Percentiles rank a stretch among this genome's conserved stretches.
phyloP scores from a whole-genome alignment of 37 sponge, comb jelly and placozoan genomes.

The Oscarella lobularis region DNA sequence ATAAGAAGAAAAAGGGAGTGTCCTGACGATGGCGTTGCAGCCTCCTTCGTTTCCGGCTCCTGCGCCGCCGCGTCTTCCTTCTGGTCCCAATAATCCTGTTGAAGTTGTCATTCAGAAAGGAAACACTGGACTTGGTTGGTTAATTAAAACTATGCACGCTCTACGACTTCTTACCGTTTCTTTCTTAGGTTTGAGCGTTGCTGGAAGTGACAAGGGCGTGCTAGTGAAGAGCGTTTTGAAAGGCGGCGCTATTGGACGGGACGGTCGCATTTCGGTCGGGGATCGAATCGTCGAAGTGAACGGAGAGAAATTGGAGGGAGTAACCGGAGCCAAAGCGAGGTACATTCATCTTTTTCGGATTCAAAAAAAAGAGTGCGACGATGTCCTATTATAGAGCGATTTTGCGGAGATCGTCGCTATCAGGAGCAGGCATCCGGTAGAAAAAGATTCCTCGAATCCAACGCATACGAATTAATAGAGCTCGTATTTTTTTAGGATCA shows the following conservation, averaged over 20 bases:
- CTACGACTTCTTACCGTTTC: no score
- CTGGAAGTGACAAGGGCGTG: constrained; percentile 19
- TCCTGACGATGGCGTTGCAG: no score
- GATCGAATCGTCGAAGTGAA: constrained; percentile 70
- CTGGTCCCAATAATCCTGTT: not conserved
- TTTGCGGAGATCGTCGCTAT: not conserved
- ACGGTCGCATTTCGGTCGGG: constrained; percentile 62
- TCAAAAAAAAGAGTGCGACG: no score
- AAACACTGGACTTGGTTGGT: constrained; percentile 4
- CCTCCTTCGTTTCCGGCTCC: no score
- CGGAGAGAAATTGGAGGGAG: constrained; percentile 31
- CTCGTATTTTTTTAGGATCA: no score
- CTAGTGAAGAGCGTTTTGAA: constrained; percentile 45
- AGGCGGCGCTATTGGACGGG: constrained; percentile 36
- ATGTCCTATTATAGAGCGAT: not conserved
- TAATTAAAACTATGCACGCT: no score
- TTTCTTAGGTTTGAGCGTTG: constrained; percentile 46
- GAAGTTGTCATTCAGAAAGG: not conserved
- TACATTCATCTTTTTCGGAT: no score
- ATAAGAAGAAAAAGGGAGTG: no score
- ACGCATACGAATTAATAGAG: no score
- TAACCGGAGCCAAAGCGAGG: constrained; percentile 28
- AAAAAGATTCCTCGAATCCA: not conserved
- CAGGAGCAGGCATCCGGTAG: not conserved
- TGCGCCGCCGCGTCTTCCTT: no score